Conservation (phyloP, 2,888 invertebrate genomes). For the Melanchra persicariae region DNA sequence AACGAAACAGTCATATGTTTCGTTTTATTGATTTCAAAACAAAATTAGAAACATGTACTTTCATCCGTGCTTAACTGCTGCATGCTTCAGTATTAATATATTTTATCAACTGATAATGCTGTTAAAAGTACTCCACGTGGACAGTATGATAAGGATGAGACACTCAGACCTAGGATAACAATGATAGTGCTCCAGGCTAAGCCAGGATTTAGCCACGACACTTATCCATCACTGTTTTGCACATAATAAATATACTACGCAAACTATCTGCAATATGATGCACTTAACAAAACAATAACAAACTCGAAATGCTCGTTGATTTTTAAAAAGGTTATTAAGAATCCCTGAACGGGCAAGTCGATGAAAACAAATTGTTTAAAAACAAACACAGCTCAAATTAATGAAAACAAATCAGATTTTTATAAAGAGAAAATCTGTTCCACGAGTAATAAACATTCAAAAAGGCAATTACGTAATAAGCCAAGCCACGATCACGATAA, state of each 20-base stretch:
- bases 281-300: slow-evolving; percentile 29
- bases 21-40: slow-evolving; percentile 19
- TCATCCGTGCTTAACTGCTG: neutral
- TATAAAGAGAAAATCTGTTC: neutral
- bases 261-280: slow-evolving; percentile 24
- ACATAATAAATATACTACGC: slow-evolving; percentile 21
- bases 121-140: slow-evolving; percentile 31
- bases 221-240: slow-evolving; percentile 35
- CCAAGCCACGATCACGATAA: neutral
- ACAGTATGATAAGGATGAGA: slow-evolving; percentile 48
- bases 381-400: slow-evolving; percentile 6
- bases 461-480: neutral
- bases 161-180: slow-evolving; percentile 51
- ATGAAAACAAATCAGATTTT: slow-evolving; percentile 14
- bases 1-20: too few relatives aligned
- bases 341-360: neutral
- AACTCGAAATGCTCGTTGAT: neutral
- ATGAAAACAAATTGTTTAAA: neutral
- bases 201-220: slow-evolving; percentile 24
- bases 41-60: neutral
- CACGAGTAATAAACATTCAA: neutral
- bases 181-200: slow-evolving; percentile 41
- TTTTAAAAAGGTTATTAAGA: slow-evolving; percentile 13
- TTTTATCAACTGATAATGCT: slow-evolving; percentile 43
- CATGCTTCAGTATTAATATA: neutral